These are phyloP conservation scores for Volucella inanis DNA, from an alignment of 2,888 invertebrate species.

Conservation along the genomic window DNA sequence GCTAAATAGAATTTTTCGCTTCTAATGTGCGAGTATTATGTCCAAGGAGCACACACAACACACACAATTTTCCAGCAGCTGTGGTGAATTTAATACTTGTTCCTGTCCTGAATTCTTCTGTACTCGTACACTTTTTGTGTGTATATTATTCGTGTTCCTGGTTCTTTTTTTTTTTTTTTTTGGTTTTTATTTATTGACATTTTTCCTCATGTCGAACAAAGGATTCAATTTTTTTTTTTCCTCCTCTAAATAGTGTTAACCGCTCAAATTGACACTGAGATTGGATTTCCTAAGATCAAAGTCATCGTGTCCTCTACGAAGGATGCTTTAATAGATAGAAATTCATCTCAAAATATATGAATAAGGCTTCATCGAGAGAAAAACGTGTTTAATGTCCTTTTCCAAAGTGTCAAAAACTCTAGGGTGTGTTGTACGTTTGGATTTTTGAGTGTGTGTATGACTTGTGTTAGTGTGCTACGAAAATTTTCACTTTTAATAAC, in stretches of 20 bases:
- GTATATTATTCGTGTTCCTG: conserved; percentile 42
- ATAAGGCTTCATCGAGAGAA: not conserved
- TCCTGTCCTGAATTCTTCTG: conserved; percentile 69
- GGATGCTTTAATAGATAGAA: conserved; percentile 27
- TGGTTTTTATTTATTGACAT: conserved; percentile 51
- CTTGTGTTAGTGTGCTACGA: conserved; percentile 22
- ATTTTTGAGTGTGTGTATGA: conserved; percentile 3
- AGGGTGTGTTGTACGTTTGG: conserved; percentile 58
- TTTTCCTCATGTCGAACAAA: conserved; percentile 24
- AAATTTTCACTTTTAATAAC: conserved; percentile 26
- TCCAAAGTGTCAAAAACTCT: conserved; percentile 61
- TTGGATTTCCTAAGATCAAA: not conserved
- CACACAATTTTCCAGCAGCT: conserved; percentile 52
- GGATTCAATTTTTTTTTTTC: conserved; percentile 10
- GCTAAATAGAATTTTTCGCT: conserved; percentile 51
- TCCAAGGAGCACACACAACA: conserved; percentile 56
- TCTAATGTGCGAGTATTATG: conserved; percentile 57
- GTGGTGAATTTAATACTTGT: conserved; percentile 65
- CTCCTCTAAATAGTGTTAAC: not conserved
- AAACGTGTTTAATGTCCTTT: conserved; percentile 52
- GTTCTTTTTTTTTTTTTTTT: conserved; percentile 14
- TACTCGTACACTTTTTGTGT: conserved; percentile 58
- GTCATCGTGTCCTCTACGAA: not conserved
- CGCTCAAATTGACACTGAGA: not conserved
- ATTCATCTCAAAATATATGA: not conserved